Percentiles rank a stretch among this genome's conserved stretches.
phyloP scores from a whole-genome alignment of 2,113 vertebrate genomes.

The Nothobranchius furzeri region DNA sequence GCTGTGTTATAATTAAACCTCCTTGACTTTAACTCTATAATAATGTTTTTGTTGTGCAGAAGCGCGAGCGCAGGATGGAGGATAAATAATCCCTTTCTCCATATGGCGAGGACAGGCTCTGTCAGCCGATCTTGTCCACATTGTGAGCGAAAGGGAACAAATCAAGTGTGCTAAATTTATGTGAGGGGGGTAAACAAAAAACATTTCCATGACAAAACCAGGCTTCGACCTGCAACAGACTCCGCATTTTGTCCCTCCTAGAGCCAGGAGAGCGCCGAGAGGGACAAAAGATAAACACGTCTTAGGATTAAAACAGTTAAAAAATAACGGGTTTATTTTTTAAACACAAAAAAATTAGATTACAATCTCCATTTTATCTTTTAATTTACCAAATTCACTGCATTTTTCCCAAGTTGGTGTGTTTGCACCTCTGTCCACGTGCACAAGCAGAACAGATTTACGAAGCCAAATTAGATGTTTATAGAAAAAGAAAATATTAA shows the following conservation, averaged over 20 bases:
- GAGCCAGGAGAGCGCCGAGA: slow-evolving; percentile 80
- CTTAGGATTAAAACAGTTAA: slow-evolving; percentile 5
- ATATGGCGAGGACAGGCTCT: slow-evolving; percentile 75
- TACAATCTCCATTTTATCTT: no score
- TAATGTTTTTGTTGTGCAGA: slow-evolving; percentile 45
- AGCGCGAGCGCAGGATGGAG: slow-evolving; percentile 36
- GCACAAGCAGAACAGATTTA: slow-evolving; percentile 9
- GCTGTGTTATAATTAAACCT: background rate
- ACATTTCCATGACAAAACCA: slow-evolving; percentile 97
- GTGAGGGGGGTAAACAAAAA: slow-evolving; percentile 94
- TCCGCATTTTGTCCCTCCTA: slow-evolving; percentile 76
- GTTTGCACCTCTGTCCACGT: background rate
- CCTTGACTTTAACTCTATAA: slow-evolving; percentile 29
- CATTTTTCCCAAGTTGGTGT: background rate
- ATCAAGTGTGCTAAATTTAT: slow-evolving; percentile 96
- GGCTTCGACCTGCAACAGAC: slow-evolving; percentile 89
- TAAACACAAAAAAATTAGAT: no score
- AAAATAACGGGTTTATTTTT: background rate
- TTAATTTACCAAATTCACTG: no score
- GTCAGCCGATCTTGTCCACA: slow-evolving; percentile 92
- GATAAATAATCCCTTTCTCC: slow-evolving; percentile 34
- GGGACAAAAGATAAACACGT: slow-evolving; percentile 27
- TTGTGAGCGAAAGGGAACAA: slow-evolving; percentile 92
- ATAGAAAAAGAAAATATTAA: background rate
- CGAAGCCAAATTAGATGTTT: background rate